These are phyloP conservation scores for Parnassius smintheus DNA, from an alignment of 2,888 invertebrate species.

Conservation along the genomic window DNA sequence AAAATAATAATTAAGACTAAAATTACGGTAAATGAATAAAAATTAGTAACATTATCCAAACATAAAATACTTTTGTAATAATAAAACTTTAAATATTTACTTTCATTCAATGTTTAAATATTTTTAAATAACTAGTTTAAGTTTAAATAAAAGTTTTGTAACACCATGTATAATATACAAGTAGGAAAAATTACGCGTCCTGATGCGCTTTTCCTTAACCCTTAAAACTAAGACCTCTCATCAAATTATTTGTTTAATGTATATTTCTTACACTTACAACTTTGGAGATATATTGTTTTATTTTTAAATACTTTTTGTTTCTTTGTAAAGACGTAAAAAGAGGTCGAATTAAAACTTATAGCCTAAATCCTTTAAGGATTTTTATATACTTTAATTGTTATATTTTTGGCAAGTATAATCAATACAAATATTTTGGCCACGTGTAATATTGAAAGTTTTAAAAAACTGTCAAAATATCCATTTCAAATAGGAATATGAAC, in stretches of 20 bases:
- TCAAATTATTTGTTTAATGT: neutral
- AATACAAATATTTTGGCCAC: neutral
- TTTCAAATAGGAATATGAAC: neutral
- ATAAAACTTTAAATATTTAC: neutral
- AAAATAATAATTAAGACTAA: constrained; percentile 21
- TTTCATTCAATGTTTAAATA: constrained; percentile 10
- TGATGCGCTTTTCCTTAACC: constrained; percentile 32
- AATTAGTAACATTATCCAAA: neutral
- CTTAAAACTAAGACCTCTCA: constrained; percentile 5
- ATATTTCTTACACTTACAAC: constrained; percentile 6
- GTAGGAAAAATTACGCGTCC: constrained; percentile 34
- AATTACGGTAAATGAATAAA: constrained; percentile 19
- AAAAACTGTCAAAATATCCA: neutral
- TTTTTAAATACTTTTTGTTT: constrained; percentile 27
- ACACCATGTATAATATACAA: constrained; percentile 26
- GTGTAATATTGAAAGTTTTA: neutral
- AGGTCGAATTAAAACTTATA: constrained; percentile 30
- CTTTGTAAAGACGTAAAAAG: no score
- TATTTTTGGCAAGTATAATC: constrained; percentile 4
- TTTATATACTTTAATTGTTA: constrained; percentile 26
- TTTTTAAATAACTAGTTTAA: neutral
- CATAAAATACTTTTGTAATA: neutral
- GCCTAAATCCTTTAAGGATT: constrained; percentile 51
- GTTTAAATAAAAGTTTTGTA: constrained; percentile 15
- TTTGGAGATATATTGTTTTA: constrained; percentile 16